Base-by-base conservation (phyloP, 2,888 invertebrate species). In the Cistogaster globosa region DNA sequence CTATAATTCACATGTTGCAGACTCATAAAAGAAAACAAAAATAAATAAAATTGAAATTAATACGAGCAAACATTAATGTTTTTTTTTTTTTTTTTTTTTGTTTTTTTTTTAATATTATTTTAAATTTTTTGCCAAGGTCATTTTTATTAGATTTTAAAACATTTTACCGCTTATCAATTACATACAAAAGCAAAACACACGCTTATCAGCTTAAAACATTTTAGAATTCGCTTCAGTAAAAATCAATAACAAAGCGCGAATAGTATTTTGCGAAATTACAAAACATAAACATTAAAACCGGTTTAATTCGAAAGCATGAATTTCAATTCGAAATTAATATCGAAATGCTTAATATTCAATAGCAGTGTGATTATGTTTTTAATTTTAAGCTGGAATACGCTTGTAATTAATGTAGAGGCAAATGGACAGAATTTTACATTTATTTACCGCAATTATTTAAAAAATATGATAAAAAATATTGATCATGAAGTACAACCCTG, bases 401-500 rank as follows among this genome's bases (percentile, higher is more conserved):
- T 8, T 16, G 16, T 22, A 1, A 16, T 32, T 20, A 36, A 58
- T 14, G 53, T 14, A 60, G 76, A 16, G 77, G 65, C 45, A 11
- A 63, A 75, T 11, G 11, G 68, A 48, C 68, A 67, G 1, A 80
- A 83, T 38, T 85, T 88, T 22, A 89, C 90, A 2, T 88, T 88
- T 3, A 84, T 90, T 11, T 91, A 91, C 83, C 89, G 89, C 12
- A 84, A 86, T 1, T 90, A 90, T 84, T 86, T 91, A 0, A 72
- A 83, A 26, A 88, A 89, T 65, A 84, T 92, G 88, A 72, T 88
- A 1, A 77, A 84, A 1, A 83, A 90, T 55, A 72, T 88, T 5
- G 90, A 91, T 72, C 87, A 71, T 2, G 88, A 87, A 11, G 78
- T 76, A 0, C 88, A 89, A 12, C 89, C 92, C 0, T 91, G 91